Conservation (phyloP, 1,140 invertebrate species). For the Cyphomyrmex costatus region DNA sequence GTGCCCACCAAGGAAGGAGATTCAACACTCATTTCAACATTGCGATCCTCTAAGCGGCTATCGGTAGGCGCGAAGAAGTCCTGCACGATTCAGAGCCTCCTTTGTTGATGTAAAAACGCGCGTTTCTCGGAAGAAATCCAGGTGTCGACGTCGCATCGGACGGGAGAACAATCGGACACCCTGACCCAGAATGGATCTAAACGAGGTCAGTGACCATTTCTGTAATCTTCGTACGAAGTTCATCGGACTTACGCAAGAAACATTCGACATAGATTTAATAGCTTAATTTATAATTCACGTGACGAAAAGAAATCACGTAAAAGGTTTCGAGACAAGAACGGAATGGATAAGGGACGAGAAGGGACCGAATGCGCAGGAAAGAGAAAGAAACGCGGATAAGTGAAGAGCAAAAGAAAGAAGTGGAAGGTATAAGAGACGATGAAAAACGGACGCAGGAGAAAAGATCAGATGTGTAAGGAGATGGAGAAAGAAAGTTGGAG, state of each 20-base stretch:
- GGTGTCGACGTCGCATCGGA: slow-evolving; percentile 63
- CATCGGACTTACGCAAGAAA: slow-evolving; percentile 71
- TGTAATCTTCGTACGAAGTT: slow-evolving; percentile 61
- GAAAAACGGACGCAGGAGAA: slow-evolving; percentile 51
- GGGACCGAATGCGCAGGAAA: slow-evolving; percentile 1
- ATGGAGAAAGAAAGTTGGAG: slow-evolving; percentile 61
- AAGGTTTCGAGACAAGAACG: slow-evolving; percentile 44
- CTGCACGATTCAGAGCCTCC: slow-evolving; percentile 34
- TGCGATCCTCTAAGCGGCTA: slow-evolving; percentile 62
- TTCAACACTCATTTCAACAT: slow-evolving; percentile 67
- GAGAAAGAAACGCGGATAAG: slow-evolving; percentile 61
- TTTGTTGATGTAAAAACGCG: slow-evolving; percentile 51
- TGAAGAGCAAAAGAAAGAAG: slow-evolving; percentile 66
- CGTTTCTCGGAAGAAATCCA: slow-evolving; percentile 65
- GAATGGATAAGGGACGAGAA: slow-evolving; percentile 2
- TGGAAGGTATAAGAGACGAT: slow-evolving; percentile 51
- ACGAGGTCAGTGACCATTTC: slow-evolving; percentile 63
- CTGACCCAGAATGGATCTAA: slow-evolving; percentile 49
- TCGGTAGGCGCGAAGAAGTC: slow-evolving; percentile 72
- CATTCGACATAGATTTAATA: slow-evolving; percentile 81
- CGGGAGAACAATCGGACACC: slow-evolving; percentile 8
- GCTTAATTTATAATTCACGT: slow-evolving; percentile 85
- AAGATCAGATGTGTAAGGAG: slow-evolving; percentile 40
- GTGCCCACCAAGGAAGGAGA: slow-evolving; percentile 72
- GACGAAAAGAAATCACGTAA: slow-evolving; percentile 59